Conservation (phyloP, 2,888 invertebrate genomes). For the Idaea aversata region DNA sequence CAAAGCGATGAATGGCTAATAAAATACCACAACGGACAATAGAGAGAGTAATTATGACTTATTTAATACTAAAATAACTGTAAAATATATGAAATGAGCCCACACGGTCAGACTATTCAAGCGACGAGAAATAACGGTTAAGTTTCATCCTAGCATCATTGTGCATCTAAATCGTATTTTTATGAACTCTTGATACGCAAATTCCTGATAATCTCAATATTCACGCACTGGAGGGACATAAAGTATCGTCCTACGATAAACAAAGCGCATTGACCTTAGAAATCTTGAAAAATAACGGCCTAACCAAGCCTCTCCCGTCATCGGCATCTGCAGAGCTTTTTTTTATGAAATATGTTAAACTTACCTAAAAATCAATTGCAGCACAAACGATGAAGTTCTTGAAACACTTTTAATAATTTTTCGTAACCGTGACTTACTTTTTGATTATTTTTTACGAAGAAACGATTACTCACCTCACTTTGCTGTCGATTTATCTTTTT, state of each 20-base stretch:
- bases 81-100: slow-evolving; percentile 43
- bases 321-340: slow-evolving; percentile 25
- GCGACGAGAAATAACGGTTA: slow-evolving; percentile 51
- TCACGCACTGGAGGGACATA: slow-evolving; percentile 38
- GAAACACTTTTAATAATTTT: not conserved
- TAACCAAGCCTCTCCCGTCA: slow-evolving; percentile 17
- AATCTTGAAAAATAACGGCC: slow-evolving; percentile 77
- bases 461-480: not conserved
- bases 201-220: slow-evolving; percentile 37
- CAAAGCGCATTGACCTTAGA: slow-evolving; percentile 68
- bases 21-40: slow-evolving; percentile 22
- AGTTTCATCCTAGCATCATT: slow-evolving; percentile 15
- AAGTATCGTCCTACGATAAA: slow-evolving; percentile 45
- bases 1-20: slow-evolving; percentile 7
- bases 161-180: slow-evolving; percentile 27
- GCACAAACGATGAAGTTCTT: not conserved
- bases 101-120: slow-evolving; percentile 48
- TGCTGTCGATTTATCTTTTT: not conserved
- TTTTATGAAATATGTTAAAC: slow-evolving; percentile 22
- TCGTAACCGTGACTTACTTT: not conserved
- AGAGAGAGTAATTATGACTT: slow-evolving; percentile 40
- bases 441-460: not conserved
- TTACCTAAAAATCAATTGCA: slow-evolving; percentile 26
- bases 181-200: slow-evolving; percentile 24
- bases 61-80: slow-evolving; percentile 47